phyloP scores from a whole-genome alignment of 2,888 invertebrate species.

The Acleris laterana region DNA sequence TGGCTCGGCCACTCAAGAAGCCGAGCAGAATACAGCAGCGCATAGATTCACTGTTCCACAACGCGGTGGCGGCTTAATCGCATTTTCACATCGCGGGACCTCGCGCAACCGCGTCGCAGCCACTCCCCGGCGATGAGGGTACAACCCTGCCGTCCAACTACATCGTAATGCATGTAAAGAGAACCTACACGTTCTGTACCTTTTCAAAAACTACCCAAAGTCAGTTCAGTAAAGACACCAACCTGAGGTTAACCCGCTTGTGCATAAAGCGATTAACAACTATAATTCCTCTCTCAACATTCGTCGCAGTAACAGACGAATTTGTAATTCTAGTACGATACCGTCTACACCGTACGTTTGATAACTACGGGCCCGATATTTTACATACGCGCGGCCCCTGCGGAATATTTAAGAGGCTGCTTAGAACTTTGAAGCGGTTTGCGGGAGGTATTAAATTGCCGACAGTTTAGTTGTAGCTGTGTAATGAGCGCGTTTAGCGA shows the following conservation, averaged over 20 bases:
- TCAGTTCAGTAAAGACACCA: too few species aligned
- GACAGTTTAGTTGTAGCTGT: constrained; percentile 27
- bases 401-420: constrained; percentile 39
- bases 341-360: constrained; percentile 2
- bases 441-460: constrained; percentile 33
- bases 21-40: constrained; percentile 2
- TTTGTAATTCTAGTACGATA: constrained; percentile 4
- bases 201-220: too few species aligned
- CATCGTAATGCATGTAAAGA: neutral
- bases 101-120: constrained; percentile 3
- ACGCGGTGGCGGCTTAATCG: constrained; percentile 31
- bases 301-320: neutral
- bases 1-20: neutral
- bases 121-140: constrained; percentile 1
- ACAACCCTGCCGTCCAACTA: neutral
- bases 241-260: too few species aligned
- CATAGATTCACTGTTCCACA: constrained; percentile 38
- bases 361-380: constrained; percentile 25
- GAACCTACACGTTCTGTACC: neutral
- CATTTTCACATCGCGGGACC: constrained; percentile 33
- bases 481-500: constrained; percentile 28
- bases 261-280: too few species aligned
- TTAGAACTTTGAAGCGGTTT: constrained; percentile 43
- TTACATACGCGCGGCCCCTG: constrained; percentile 28
- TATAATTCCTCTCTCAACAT: too few species aligned